Evolutionary conservation across 2,797 vertebrate species (phyloP).

Genomic region (Cirrhinus mrigala): DNA sequence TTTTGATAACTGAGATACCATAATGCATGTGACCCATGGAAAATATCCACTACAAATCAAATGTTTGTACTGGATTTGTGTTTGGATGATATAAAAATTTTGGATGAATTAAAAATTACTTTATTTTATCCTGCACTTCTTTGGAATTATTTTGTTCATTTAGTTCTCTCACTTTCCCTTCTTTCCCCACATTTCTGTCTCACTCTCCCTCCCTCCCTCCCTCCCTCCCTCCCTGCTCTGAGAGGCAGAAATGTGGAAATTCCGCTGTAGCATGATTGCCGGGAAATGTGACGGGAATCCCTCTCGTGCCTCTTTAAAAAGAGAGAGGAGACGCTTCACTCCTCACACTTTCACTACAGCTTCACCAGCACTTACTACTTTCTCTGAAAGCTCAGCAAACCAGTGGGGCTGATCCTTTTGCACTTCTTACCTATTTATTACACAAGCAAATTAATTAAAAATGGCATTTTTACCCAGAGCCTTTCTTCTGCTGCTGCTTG

Average conservation of each 20-base stretch:
- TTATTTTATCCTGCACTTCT: background rate
- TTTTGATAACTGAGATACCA: background rate
- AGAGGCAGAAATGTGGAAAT: conserved; percentile 61
- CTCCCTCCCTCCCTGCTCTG: background rate
- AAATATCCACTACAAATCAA: background rate
- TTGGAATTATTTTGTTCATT: background rate
- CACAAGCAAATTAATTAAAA: background rate
- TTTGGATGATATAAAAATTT: background rate
- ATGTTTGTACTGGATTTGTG: background rate
- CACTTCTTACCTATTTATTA: conserved; percentile 17
- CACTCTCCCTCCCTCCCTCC: background rate
- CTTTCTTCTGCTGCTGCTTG: conserved; percentile 58
- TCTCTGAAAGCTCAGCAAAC: background rate
- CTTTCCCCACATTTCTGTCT: background rate
- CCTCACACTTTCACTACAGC: conserved; percentile 44
- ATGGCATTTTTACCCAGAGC: conserved; percentile 67
- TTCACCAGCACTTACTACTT: background rate
- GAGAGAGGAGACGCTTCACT: conserved; percentile 50
- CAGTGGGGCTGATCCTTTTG: background rate
- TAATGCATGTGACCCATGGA: background rate
- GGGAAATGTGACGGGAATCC: conserved; percentile 70
- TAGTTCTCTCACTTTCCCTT: background rate
- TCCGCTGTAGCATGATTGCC: conserved; percentile 53
- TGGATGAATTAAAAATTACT: no score
- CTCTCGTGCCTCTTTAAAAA: conserved; percentile 66